Evolutionary conservation across 2,888 invertebrate genomes (phyloP), one percentile per base, ranked within the genome.

Genomic region (Uropetala carovei): DNA sequence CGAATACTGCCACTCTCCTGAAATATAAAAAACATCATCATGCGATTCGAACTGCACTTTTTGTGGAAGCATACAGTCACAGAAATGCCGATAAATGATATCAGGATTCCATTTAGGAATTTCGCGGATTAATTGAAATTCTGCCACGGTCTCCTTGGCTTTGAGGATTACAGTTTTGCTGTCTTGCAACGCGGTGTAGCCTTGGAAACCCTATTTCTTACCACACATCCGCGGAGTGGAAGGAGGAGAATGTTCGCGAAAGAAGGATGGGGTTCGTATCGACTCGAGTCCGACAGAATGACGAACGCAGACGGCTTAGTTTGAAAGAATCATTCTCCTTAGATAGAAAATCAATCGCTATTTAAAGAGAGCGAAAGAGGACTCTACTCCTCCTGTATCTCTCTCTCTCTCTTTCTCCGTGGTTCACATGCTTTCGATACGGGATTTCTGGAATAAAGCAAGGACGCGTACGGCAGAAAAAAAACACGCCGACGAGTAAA

Each of bases 241-340:
- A 43, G 43, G 43, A 43, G 43, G 43, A 43, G 43, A 43, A 43
- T 43, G 43, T 43, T 43, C 27, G 7, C n/a, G 68, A 68, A 22
- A 68, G 75, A 75, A 18, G 27, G 75, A 75, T 75, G 75, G 75
- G 22, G 22, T n/a, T n/a, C n/a, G n/a, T n/a, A 22, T 22, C 68
- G 68, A 22, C 22, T 75, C 22, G 75, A 75, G n/a, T 27, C 75
- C 22, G 75, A 75, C 75, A 75, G 75, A 27, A 75, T 75, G 75
- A 75, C 22, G 22, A 75, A 75, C 75, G 75, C 75, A 27, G 11
- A 75, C 75, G 75, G 75, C 75, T 75, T 75, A 22, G 75, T 75
- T 75, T n/a, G n/a, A 75, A 75, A 27, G 75, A 75, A 75, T 75
- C 75, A 75, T 75, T 75, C 75, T 75, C 75, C 75, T 75, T 75